A percentile compares a stretch with the other conserved stretches of the same genome.
These are phyloP conservation scores for Sycobia sp. DNA, from an alignment of 1,140 invertebrate species.

Conservation along the genomic window DNA sequence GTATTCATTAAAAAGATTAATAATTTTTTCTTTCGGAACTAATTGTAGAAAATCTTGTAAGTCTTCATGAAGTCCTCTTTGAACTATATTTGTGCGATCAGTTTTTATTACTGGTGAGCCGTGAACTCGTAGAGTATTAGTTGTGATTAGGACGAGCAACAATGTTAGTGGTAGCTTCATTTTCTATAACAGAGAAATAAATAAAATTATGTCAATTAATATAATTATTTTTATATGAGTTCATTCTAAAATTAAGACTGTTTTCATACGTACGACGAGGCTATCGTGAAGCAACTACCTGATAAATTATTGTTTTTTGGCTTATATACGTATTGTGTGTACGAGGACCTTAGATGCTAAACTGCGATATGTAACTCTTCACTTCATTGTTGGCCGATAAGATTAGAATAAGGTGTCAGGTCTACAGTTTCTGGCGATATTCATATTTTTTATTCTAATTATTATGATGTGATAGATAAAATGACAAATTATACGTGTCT, in stretches of 20 bases:
- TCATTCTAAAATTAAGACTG: background rate
- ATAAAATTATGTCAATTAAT: constrained; percentile 1
- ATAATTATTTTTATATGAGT: background rate
- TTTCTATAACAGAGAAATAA: constrained; percentile 29
- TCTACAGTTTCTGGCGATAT: background rate
- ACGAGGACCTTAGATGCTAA: constrained; percentile 5
- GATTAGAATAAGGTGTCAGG: constrained; percentile 26
- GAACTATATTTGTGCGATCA: background rate
- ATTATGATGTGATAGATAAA: too few species aligned
- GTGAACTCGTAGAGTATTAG: background rate
- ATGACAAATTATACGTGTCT: too few species aligned
- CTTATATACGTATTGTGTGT: constrained; percentile 31
- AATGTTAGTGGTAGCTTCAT: constrained; percentile 29
- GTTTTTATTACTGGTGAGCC: background rate
- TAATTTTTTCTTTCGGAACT: constrained; percentile 31
- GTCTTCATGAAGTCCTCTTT: constrained; percentile 28
- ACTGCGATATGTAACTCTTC: constrained; percentile 17
- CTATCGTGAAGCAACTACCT: constrained; percentile 24
- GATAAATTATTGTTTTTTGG: constrained; percentile 13
- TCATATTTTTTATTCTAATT: too few species aligned
- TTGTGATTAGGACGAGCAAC: constrained; percentile 26
- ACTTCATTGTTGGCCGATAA: constrained; percentile 27
- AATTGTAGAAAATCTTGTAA: constrained; percentile 39
- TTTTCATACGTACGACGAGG: constrained; percentile 36
- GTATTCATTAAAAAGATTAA: constrained; percentile 38